Conservation (phyloP, 2,888 invertebrate species). For the Keiferia lycopersicella region DNA sequence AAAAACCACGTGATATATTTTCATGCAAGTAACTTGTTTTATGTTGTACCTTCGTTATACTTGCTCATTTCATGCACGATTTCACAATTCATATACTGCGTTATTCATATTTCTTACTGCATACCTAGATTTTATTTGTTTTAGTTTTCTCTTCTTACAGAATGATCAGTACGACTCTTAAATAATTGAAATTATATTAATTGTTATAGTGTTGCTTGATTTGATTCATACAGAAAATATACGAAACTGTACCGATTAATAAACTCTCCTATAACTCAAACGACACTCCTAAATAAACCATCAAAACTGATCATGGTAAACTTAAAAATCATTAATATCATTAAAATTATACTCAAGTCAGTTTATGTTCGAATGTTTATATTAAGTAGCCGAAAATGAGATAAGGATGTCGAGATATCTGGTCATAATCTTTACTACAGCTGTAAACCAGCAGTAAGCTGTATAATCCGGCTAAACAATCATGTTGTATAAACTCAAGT, state of each 20-base stretch:
- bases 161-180: no score
- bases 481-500: slow-evolving; percentile 15
- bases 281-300: no score
- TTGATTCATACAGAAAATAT: no score
- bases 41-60: neutral
- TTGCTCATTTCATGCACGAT: neutral
- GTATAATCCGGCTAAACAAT: slow-evolving; percentile 23
- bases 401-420: slow-evolving; percentile 10
- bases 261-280: no score
- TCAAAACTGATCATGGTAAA: neutral
- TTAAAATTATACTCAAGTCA: neutral
- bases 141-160: neutral
- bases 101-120: neutral
- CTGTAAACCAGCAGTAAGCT: slow-evolving; percentile 15
- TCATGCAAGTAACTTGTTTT: neutral
- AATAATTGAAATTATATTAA: no score
- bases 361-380: no score
- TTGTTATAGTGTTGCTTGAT: no score
- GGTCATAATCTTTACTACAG: slow-evolving; percentile 9
- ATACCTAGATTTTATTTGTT: neutral
- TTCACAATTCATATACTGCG: neutral
- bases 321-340: neutral
- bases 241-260: no score
- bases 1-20: neutral
- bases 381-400: neutral